phyloP scores from a whole-genome alignment of 2,888 invertebrate species.

The Desoria tigrina region DNA sequence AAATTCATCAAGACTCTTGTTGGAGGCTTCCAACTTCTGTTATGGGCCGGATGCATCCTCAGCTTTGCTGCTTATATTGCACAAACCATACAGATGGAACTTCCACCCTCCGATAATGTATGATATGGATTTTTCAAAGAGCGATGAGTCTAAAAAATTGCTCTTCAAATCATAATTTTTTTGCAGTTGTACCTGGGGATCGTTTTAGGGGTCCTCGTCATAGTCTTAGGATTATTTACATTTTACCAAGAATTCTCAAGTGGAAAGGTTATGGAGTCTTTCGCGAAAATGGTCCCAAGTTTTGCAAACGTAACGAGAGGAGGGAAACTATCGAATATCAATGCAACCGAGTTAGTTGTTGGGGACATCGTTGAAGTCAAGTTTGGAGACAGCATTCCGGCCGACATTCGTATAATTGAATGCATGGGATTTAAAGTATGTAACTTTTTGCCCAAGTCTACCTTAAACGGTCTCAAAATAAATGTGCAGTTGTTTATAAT shows the following conservation, averaged over 20 bases:
- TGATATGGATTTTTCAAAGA: no score
- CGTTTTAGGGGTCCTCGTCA: slow-evolving; percentile 61
- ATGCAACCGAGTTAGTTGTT: slow-evolving; percentile 34
- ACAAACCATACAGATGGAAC: slow-evolving; percentile 25
- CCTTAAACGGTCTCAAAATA: slow-evolving; percentile 24
- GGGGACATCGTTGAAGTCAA: slow-evolving; percentile 65
- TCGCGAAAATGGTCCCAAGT: slow-evolving; percentile 62
- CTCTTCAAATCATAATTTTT: not conserved
- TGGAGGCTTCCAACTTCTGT: slow-evolving; percentile 50
- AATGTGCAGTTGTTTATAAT: no score
- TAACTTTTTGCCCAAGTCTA: no score
- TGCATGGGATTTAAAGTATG: slow-evolving; percentile 62
- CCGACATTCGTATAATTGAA: slow-evolving; percentile 63
- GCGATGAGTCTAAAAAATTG: not conserved
- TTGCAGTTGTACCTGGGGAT: slow-evolving; percentile 60
- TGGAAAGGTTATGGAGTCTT: slow-evolving; percentile 63
- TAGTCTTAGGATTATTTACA: slow-evolving; percentile 62
- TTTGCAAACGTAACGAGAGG: slow-evolving; percentile 50
- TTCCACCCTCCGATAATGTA: slow-evolving; percentile 50
- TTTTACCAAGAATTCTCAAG: slow-evolving; percentile 61
- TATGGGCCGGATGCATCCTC: slow-evolving; percentile 49
- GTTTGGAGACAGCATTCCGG: slow-evolving; percentile 65
- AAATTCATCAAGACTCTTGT: slow-evolving; percentile 48
- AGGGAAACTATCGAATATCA: slow-evolving; percentile 31
- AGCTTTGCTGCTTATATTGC: slow-evolving; percentile 48